Percentiles rank a stretch among this genome's conserved stretches.
Conservation (phyloP, 2,113 vertebrate species). For the Sphyrna mokarran region DNA sequence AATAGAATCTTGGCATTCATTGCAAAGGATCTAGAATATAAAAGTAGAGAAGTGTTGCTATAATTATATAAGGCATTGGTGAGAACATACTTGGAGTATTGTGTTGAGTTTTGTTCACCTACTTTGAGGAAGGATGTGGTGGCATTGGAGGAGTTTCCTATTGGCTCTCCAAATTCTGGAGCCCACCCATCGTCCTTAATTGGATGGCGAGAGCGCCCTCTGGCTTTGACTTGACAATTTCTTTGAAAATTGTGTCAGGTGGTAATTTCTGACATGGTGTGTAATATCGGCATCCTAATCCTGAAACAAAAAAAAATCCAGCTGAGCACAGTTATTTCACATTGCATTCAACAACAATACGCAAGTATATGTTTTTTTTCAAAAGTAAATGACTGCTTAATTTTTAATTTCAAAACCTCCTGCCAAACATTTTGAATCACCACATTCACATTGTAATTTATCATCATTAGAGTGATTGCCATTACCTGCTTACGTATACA, state of each 20-base stretch:
- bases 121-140: too few species aligned
- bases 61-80: too few species aligned
- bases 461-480: not conserved
- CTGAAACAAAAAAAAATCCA: not conserved
- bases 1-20: too few species aligned
- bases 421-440: not conserved
- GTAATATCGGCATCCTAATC: not conserved
- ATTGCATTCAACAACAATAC: not conserved
- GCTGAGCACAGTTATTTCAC: not conserved
- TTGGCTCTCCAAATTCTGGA: too few species aligned
- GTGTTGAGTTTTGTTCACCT: too few species aligned
- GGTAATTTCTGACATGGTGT: not conserved
- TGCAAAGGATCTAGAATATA: too few species aligned
- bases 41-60: too few species aligned
- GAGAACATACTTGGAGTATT: too few species aligned
- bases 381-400: not conserved
- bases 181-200: too few species aligned
- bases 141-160: too few species aligned
- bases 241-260: not conserved
- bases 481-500: not conserved
- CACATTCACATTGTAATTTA: not conserved
- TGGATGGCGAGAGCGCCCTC: too few species aligned
- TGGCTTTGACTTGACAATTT: not conserved
- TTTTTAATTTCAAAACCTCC: not conserved
- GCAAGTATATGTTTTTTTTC: not conserved